These are phyloP conservation scores for Phrynocephalus vlangalii DNA, from an alignment of 2,797 vertebrate species.

Conservation along the genomic window DNA sequence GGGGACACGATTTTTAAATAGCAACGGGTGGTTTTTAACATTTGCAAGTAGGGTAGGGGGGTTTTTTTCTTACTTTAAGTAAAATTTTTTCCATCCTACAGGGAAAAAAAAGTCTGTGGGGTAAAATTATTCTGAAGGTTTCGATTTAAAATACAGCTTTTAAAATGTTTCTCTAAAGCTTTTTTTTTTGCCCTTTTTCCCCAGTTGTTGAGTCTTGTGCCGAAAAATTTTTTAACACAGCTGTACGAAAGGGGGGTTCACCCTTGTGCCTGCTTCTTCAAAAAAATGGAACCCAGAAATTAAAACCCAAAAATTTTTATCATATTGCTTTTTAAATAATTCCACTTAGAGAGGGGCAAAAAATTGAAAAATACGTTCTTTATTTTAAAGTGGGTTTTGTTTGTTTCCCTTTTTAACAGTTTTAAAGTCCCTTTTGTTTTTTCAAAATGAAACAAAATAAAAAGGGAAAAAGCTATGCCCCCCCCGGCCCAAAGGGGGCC, in stretches of 20 bases:
- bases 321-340: not conserved
- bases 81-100: not conserved
- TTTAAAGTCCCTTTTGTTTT: no score
- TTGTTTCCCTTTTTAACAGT: no score
- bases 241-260: not conserved
- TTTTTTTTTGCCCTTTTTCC: not conserved
- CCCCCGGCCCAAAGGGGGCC: no score
- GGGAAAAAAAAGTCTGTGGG: not conserved
- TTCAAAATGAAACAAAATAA: no score
- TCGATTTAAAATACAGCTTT: not conserved
- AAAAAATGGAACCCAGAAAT: not conserved
- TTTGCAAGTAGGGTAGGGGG: not conserved
- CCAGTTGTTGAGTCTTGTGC: not conserved
- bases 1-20: conserved; percentile 9
- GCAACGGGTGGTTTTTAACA: not conserved
- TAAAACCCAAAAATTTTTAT: not conserved
- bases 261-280: not conserved
- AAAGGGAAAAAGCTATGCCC: no score
- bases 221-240: not conserved
- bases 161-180: not conserved
- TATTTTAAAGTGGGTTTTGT: no score
- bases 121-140: not conserved
- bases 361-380: no score
- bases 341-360: no score
- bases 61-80: not conserved